phyloP scores from a whole-genome alignment of 2,888 invertebrate genomes.

The Dryobotodes eremita region DNA sequence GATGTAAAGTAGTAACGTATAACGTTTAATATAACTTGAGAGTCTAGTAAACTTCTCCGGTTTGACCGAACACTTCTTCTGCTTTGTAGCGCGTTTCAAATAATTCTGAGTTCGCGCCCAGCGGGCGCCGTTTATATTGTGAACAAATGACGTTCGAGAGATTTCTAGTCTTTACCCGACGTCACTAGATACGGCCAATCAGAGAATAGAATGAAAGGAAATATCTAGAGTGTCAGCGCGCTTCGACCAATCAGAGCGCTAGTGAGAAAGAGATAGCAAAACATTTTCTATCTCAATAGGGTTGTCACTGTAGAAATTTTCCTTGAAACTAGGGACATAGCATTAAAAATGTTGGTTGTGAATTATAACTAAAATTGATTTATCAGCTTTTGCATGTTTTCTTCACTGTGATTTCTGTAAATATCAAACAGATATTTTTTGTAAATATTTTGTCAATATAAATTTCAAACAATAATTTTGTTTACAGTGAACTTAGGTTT shows the following conservation, averaged over 20 bases:
- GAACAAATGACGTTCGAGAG: slow-evolving; percentile 77
- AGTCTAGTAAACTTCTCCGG: slow-evolving; percentile 71
- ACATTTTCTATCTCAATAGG: slow-evolving; percentile 22
- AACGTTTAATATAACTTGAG: slow-evolving; percentile 29
- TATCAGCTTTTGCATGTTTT: not conserved
- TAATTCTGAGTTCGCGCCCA: slow-evolving; percentile 80
- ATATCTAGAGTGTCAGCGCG: slow-evolving; percentile 71
- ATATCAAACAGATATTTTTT: not conserved
- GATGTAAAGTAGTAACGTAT: slow-evolving; percentile 7
- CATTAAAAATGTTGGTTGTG: not conserved
- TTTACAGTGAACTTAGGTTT: not conserved
- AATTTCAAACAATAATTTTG: not conserved
- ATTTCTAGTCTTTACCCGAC: slow-evolving; percentile 72
- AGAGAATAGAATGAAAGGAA: slow-evolving; percentile 67
- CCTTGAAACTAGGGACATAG: not conserved
- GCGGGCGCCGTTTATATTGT: slow-evolving; percentile 75
- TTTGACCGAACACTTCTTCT: slow-evolving; percentile 77
- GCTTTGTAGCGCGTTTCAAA: slow-evolving; percentile 81
- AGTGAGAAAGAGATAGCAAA: slow-evolving; percentile 54
- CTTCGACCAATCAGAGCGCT: slow-evolving; percentile 72
- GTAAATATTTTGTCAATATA: not conserved
- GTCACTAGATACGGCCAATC: slow-evolving; percentile 72
- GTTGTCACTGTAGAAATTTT: not conserved
- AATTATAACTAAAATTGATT: not conserved
- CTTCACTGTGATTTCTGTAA: not conserved